phyloP scores from a whole-genome alignment of 2,888 invertebrate genomes.

The Ormia ochracea region DNA sequence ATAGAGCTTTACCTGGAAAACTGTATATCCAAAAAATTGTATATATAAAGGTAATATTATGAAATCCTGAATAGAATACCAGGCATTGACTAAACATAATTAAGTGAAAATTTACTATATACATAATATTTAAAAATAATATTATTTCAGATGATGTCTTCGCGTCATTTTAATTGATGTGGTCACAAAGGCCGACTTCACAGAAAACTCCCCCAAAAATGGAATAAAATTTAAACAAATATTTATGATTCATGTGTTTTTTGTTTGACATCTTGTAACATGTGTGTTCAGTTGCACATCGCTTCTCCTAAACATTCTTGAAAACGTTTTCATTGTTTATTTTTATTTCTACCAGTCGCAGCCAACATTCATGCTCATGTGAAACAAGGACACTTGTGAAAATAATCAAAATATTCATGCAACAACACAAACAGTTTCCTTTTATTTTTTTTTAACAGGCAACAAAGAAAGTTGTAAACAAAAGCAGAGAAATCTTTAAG shows the following conservation, averaged over 20 bases:
- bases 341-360: background rate
- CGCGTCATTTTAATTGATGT: background rate
- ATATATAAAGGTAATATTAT: too few species aligned
- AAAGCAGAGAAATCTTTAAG: background rate
- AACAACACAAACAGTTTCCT: conserved; percentile 25
- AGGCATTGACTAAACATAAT: too few species aligned
- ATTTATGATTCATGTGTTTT: conserved; percentile 12
- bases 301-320: background rate
- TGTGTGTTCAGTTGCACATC: conserved; percentile 8
- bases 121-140: too few species aligned
- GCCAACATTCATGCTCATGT: background rate
- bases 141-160: too few species aligned
- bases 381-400: conserved; percentile 53
- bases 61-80: too few species aligned
- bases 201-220: background rate
- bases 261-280: conserved; percentile 8
- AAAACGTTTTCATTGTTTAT: conserved; percentile 23
- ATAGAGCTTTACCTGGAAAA: too few species aligned
- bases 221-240: background rate
- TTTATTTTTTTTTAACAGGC: background rate
- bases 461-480: conserved; percentile 10
- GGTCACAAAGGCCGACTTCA: background rate
- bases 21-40: too few species aligned
- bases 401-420: conserved; percentile 52
- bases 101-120: too few species aligned